A percentile compares a stretch with the other conserved stretches of the same genome.
These are phyloP conservation scores for Scatophagus argus DNA, from an alignment of 2,113 vertebrate species.

Conservation along the genomic window DNA sequence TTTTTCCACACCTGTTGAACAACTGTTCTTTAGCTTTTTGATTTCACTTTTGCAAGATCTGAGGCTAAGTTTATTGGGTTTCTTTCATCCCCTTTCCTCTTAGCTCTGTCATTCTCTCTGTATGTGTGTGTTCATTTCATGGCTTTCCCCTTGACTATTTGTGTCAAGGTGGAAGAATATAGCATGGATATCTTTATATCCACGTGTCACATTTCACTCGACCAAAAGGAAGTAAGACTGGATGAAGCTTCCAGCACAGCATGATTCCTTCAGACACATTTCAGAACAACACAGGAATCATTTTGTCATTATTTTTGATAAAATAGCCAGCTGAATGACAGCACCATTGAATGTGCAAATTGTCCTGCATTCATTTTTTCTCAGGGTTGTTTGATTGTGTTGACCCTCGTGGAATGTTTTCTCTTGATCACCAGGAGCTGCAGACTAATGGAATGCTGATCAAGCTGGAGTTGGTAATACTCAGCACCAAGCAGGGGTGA, in stretches of 20 bases:
- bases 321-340: neutral
- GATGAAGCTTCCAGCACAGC: neutral
- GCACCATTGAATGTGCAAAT: neutral
- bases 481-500: neutral
- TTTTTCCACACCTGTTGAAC: slow-evolving; percentile 41
- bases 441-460: neutral
- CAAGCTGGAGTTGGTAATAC: neutral
- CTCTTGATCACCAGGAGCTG: neutral
- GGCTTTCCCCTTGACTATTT: slow-evolving; percentile 53
- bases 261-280: neutral
- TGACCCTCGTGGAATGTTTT: neutral
- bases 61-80: slow-evolving; percentile 25
- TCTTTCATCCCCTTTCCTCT: slow-evolving; percentile 27
- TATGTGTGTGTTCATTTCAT: slow-evolving; percentile 10
- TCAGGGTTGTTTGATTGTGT: neutral
- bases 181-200: slow-evolving; percentile 42
- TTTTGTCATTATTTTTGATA: neutral
- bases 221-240: slow-evolving; percentile 14
- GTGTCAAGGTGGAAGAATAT: slow-evolving; percentile 59
- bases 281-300: neutral
- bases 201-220: slow-evolving; percentile 49
- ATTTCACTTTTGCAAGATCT: slow-evolving; percentile 19
- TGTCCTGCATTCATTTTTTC: neutral
- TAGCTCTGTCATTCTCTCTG: neutral
- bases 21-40: slow-evolving; percentile 28